These are phyloP conservation scores for Crenuchus spilurus DNA, from an alignment of 2,797 vertebrate genomes.

Conservation along the genomic window DNA sequence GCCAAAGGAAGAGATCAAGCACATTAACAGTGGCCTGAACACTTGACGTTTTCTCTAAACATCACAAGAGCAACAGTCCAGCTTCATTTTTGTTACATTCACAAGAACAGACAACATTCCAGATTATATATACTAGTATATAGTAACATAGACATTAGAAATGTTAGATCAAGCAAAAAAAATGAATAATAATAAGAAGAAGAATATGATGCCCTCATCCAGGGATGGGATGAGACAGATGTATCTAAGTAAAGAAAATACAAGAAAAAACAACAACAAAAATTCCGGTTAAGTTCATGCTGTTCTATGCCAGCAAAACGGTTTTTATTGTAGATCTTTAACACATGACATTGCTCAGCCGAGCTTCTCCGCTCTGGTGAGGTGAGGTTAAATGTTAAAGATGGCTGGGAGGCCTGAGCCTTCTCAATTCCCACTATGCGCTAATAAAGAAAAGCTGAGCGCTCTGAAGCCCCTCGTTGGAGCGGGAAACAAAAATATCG, in stretches of 20 bases:
- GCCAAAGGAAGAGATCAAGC: slow-evolving; percentile 24
- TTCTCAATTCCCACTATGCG: slow-evolving; percentile 8
- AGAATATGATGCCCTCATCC: slow-evolving; percentile 31
- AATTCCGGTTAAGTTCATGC: too few species aligned
- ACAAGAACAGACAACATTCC: slow-evolving; percentile 1
- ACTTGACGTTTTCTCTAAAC: too few species aligned
- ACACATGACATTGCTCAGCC: not conserved
- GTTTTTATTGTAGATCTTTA: slow-evolving; percentile 4
- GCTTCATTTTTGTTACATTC: too few species aligned
- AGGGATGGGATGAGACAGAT: slow-evolving; percentile 32
- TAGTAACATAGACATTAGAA: slow-evolving; percentile 41
- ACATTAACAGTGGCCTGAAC: not conserved
- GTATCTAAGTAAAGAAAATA: not conserved
- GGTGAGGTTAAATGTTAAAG: slow-evolving; percentile 39
- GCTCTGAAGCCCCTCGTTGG: not conserved
- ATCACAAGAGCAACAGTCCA: too few species aligned
- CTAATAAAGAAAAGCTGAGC: not conserved
- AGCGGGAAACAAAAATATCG: slow-evolving; percentile 18
- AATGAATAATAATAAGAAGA: not conserved
- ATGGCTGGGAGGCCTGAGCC: slow-evolving; percentile 17
- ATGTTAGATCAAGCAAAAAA: slow-evolving; percentile 37
- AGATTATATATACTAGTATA: not conserved
- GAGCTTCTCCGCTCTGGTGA: not conserved
- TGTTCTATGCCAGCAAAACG: too few species aligned
- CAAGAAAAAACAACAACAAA: not conserved